Evolutionary conservation across 1,140 invertebrate species (phyloP), one percentile per base, ranked within the genome.

Genomic region (Branchinecta lynchi): DNA sequence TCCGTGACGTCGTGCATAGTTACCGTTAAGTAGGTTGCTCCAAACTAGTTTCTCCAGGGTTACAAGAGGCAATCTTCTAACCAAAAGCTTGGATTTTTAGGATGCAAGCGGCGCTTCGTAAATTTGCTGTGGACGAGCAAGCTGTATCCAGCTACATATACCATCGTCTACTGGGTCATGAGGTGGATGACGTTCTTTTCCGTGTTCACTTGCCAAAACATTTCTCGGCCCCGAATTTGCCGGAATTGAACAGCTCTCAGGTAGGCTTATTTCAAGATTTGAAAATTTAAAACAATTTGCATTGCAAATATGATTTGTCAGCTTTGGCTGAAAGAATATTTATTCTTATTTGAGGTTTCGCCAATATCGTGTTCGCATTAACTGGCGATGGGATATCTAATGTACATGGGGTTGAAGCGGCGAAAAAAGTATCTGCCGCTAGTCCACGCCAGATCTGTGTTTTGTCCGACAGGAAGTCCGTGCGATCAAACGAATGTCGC

Each of bases 101-200:
- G 73, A 99, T 99, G 96, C 92, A 96, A 75, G 82, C 90, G 32
- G 94, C 96, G 0, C 79, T 99, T 32, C 86, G 90, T 65, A 94
- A 93, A 77, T 98, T 99, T 80, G 94, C 96, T 15, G 89, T 97
- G 8, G 95, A 98, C 76, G 93, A 98, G 73, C 86, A 86, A 6
- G 96, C 93, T 0, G 96, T 99, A 0, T 99, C 96, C 0, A 89
- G 89, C 0, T 99, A 96, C 77, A 98, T 99, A 72, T 99, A 99
- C 78, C 93, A 98, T 72, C 88, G 94, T 60, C 80, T 99, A 8
- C 78, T 99, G 8, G 97, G 97, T 3, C 96, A 99, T 76, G 94
- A 98, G 77, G 89, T 95, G 0, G 96, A 99, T 75, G 97, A 99
- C 76, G 88, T 96, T 9, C 76, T 96, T 0, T 93, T 93, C 74